phyloP scores from a whole-genome alignment of 1,140 invertebrate species.

The Bombus terrestris region DNA sequence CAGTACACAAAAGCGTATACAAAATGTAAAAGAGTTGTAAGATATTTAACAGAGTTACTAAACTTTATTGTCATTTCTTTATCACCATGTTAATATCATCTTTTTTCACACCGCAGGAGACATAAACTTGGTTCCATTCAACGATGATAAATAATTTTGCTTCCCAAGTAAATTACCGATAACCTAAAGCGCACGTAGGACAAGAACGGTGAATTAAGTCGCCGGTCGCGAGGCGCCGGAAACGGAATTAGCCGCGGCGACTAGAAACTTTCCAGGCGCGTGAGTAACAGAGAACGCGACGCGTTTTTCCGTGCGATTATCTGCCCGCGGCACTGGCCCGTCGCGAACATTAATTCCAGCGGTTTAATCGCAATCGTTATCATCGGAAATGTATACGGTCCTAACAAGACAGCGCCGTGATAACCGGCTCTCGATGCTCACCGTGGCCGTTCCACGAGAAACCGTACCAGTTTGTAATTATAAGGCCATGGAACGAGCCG shows the following conservation, averaged over 20 bases:
- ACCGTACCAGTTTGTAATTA: constrained; percentile 48
- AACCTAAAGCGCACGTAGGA: no score
- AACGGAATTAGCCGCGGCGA: background rate
- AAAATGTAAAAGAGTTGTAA: no score
- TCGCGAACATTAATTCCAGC: constrained; percentile 35
- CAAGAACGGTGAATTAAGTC: background rate
- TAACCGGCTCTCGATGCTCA: constrained; percentile 58
- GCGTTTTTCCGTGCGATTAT: constrained; percentile 19
- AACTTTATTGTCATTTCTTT: no score
- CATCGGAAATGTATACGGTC: constrained; percentile 58
- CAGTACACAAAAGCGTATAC: no score
- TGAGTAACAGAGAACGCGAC: background rate
- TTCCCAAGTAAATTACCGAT: no score
- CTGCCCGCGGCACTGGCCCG: background rate
- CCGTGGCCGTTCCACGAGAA: constrained; percentile 14
- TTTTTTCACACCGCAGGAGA: no score
- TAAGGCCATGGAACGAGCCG: constrained; percentile 18
- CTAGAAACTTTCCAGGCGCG: background rate
- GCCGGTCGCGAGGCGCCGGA: background rate
- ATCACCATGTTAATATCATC: no score
- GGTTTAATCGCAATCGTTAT: constrained; percentile 60
- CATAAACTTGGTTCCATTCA: no score
- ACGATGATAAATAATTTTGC: no score
- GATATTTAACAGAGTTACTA: no score
- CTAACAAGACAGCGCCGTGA: constrained; percentile 34